Evolutionary conservation across 2,797 vertebrate species (phyloP), one percentile per base, ranked within the genome.

Genomic region (Vireo griseus): DNA sequence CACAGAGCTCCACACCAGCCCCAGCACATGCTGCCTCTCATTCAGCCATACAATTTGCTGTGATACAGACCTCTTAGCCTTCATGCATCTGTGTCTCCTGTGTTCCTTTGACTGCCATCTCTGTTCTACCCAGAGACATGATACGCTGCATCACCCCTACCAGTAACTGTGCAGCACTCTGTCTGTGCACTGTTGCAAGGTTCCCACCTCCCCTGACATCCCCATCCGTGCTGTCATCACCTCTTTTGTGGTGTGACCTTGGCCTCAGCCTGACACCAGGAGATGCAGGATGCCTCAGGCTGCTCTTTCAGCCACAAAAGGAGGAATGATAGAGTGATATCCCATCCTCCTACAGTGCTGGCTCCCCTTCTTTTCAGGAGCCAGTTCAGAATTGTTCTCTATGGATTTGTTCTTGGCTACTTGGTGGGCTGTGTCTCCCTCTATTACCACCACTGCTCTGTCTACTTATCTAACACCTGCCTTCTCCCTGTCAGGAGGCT

Each of bases 381-480:
- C 62, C 37, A 40, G 47, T 80, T 95, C 69, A 66, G 85, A 91
- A 92, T 90, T 90, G 58, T 62, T 91, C 81, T 92, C 78, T 24
- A 2, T 59, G 62, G 89, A 59, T 87, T 93, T 90, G 26, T 72
- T 94, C 65, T 87, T 95, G 89, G 90, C 93, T 92, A 61, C 74
- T 33, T 91, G 7, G 5, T 61, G 45, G 79, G 15, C 66, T 11
- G 0, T 65, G 31, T 91, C 86, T 91, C 51, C 89, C 69, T 82
- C 28, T 78, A 3, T 77, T 89, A 68, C 55, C 42, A 24, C 76
- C 2, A 1, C 40, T 82, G 42, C 72, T 88, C 66, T 94, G 33
- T 90, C 57, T 92, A 39, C 57, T 65, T 87, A 44, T 92, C 86
- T 81, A 51, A 73, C 31, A 61, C 79, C 58, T 89, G 77, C 61